Evolutionary conservation across 2,888 invertebrate species (phyloP), one percentile per base, ranked within the genome.

Genomic region (Pogonocherus hispidulus): DNA sequence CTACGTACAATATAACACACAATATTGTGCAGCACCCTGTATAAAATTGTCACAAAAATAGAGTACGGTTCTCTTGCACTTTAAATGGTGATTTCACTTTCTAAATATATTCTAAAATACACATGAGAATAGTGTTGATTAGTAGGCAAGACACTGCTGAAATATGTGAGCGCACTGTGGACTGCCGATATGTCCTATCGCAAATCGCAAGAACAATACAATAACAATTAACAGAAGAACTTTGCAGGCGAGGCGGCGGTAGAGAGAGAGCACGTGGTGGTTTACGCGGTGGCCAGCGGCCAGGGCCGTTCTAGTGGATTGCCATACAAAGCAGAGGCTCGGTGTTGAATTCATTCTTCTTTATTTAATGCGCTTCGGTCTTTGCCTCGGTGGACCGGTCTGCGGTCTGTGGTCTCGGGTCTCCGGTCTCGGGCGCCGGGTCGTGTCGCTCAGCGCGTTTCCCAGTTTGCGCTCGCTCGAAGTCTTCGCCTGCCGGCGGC

Each of bases 371-470:
- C 47, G 59, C 32, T 19, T 32, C 27, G 47, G 32, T 59, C 59
- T 47, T 32, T 19, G 46, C 59, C 59, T 59, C 57, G 46, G 35
- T 47, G 32, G 47, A 59, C 47, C 44, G 51, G 41, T 63, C 62
- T 37, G 62, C 41, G 51, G 52, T 63, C 62, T 37, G 52, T 41
- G 62, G 52, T 52, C 51, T 60, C 60, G 47, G 49, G 46, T 60
- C 56, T 22, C 32, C 57, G 32, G 57, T 66, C 69, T 67, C 60
- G 55, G 66, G 55, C 74, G 70, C 74, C 66, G 64, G 67, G 67
- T 72, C 68, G 72, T 57, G 69, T 72, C 64, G 72, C 54, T 69
- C 46, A 66, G 62, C 57, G 66, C 71, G 73, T 71, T 75, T 69
- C 69, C 73, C 57, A 62, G 52, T 60, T 62, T 37, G 64, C 66